Evolutionary conservation across 1,140 invertebrate species (phyloP).

Genomic region (Lepidostoma basale): DNA sequence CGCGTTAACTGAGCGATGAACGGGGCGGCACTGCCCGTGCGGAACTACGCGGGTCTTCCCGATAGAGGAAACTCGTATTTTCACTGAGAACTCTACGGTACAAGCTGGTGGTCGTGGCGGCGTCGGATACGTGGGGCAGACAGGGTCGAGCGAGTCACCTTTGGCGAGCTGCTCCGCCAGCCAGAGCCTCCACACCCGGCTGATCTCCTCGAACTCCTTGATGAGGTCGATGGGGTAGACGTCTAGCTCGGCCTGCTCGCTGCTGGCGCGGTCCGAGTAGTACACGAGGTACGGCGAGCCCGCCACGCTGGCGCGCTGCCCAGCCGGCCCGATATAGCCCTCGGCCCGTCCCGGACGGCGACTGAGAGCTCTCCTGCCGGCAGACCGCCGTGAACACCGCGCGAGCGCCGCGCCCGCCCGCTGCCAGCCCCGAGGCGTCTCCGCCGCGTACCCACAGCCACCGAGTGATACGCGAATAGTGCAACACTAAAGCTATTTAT

Average conservation of each 20-base stretch:
- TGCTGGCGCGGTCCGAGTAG: conserved; percentile 73
- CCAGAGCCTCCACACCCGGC: conserved; percentile 74
- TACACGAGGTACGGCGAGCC: conserved; percentile 52
- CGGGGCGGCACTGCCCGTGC: too few species aligned
- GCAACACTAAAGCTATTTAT: too few species aligned
- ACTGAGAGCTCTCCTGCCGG: neutral
- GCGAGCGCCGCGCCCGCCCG: neutral
- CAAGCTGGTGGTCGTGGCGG: conserved; percentile 1
- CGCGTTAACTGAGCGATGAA: too few species aligned
- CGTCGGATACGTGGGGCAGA: conserved; percentile 18
- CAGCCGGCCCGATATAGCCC: conserved; percentile 25
- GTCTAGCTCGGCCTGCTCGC: conserved; percentile 59
- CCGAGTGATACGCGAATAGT: too few species aligned
- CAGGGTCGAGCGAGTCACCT: conserved; percentile 65
- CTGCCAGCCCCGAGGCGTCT: neutral
- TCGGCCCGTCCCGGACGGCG: conserved; percentile 45
- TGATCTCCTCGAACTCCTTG: conserved; percentile 81
- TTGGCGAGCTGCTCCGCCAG: conserved; percentile 71
- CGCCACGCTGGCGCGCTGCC: conserved; percentile 36
- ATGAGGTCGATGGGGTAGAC: conserved; percentile 81
- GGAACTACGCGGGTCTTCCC: too few species aligned
- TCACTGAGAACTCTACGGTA: too few species aligned
- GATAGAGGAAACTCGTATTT: too few species aligned
- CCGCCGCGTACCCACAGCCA: neutral
- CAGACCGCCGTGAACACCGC: neutral